Base-by-base conservation (phyloP, 2,888 invertebrate species). In the Silvanus unidentatus region DNA sequence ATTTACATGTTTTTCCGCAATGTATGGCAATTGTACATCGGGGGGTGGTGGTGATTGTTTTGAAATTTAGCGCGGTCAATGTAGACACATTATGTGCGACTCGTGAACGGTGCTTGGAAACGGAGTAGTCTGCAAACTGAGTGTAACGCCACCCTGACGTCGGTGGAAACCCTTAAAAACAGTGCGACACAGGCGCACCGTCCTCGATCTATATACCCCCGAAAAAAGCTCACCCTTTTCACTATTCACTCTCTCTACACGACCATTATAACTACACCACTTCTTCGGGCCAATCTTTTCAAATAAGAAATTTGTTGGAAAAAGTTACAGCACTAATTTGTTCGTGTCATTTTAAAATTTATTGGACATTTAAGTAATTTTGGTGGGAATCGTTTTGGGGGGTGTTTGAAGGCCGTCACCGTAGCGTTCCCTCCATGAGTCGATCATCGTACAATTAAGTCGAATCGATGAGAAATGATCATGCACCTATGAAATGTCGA, bases 61-160 rank as follows among this genome's bases (percentile, higher is more conserved):
- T 32, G 32, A 37, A 37, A 37, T 11, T 37, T 28, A 40, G 35
- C 47, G 45, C 44, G 47, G 45, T 50, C 45, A 50, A 22, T 22
- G 3, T 3, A 22, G 4, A 22, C 22, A 22, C 22, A 22, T 8
- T 5, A 5, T 22, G 22, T 22, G 22, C 22, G 22, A 22, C 22
- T 22, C 22, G 8, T 22, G 8, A 22, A 22, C 22, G 22, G 22
- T 22, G 22, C 22, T 5, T 22, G 8, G 22, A 22, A 22, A 22
- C 22, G 22, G 22, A 8, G 22, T 45, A 42, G 56, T 52, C 56
- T 59, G 58, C 58, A 56, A 54, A 61, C 60, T 61, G 60, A 61
- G 52, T 48, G 46, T 44, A 48, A 61, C 60, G 60, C 60, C 60
- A 61, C 59, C 60, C 59, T 58, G 52, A 42, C 35, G 48, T 39